Evolutionary conservation across 2,113 vertebrate species (phyloP).

Genomic region (Calidris pugnax): DNA sequence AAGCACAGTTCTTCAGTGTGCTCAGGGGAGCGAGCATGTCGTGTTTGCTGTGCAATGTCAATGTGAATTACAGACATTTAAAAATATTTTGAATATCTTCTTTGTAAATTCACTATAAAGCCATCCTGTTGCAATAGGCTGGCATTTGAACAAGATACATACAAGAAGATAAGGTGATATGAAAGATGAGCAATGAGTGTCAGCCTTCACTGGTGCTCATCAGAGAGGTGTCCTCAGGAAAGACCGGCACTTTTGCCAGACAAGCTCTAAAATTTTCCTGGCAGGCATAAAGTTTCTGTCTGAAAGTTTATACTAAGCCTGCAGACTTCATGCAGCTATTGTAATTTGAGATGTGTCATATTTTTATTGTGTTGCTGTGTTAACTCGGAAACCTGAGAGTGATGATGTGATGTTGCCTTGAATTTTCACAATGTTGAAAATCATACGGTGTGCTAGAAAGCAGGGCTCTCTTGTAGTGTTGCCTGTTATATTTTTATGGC

Average conservation of each 20-base stretch:
- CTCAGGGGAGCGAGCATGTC: background rate
- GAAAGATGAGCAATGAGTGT: background rate
- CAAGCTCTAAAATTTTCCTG: slow-evolving; percentile 35
- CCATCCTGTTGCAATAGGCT: background rate
- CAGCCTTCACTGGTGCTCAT: background rate
- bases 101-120: background rate
- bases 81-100: background rate
- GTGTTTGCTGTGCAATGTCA: accelerated
- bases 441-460: background rate
- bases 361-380: slow-evolving; percentile 23
- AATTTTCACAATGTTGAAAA: slow-evolving; percentile 16
- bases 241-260: background rate
- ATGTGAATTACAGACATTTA: background rate
- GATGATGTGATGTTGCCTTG: background rate
- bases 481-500: background rate
- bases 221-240: background rate
- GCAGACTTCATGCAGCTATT: background rate
- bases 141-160: background rate
- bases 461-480: background rate
- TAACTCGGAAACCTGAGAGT: slow-evolving; percentile 20
- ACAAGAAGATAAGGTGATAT: background rate
- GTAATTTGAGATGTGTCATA: background rate
- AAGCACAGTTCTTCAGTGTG: background rate
- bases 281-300: background rate
- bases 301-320: background rate